These are phyloP conservation scores for Sebastes hubbsi DNA, from an alignment of 2,797 vertebrate genomes.

Conservation along the genomic window DNA sequence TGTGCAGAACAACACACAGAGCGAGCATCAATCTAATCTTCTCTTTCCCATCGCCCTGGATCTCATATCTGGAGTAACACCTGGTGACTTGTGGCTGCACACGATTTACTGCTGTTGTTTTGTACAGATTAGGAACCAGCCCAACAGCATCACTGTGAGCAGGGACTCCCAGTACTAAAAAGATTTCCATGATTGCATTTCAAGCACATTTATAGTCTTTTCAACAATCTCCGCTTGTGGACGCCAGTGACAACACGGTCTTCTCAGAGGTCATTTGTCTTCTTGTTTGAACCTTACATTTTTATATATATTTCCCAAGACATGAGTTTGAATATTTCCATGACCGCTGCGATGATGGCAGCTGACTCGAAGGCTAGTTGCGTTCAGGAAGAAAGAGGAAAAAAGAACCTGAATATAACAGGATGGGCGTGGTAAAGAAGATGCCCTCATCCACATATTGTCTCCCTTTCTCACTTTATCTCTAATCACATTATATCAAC, in stretches of 20 bases:
- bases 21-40: conserved; percentile 41
- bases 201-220: conserved; percentile 6
- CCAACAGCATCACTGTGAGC: conserved; percentile 13
- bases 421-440: neutral
- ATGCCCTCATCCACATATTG: neutral
- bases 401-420: neutral
- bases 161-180: neutral
- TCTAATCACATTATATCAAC: neutral
- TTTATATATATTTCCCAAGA: neutral
- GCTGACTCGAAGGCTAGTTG: neutral
- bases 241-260: conserved; percentile 15
- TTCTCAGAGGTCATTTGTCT: neutral
- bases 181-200: conserved; percentile 16
- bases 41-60: conserved; percentile 2
- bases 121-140: conserved; percentile 17
- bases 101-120: conserved; percentile 30
- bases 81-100: conserved; percentile 29
- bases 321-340: neutral
- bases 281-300: neutral
- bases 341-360: neutral
- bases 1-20: conserved; percentile 24
- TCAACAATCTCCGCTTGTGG: neutral
- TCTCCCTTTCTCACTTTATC: neutral
- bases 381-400: neutral
- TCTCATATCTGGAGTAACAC: conserved; percentile 29